phyloP scores from a whole-genome alignment of 2,888 invertebrate species.

The Leptarthrus brevirostris region DNA sequence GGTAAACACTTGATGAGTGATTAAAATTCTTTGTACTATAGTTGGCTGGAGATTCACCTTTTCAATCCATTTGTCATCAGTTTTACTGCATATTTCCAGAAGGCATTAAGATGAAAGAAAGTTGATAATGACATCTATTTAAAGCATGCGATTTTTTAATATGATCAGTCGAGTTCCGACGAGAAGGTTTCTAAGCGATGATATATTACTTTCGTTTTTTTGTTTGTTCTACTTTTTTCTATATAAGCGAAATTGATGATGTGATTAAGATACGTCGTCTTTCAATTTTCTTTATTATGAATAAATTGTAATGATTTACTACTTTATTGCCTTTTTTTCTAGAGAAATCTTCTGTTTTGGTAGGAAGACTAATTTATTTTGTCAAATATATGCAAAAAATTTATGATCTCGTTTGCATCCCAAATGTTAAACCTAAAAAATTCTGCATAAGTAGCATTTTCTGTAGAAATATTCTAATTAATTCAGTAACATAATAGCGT shows the following conservation, averaged over 20 bases:
- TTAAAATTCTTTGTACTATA: conserved; percentile 8
- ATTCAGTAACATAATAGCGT: too few relatives aligned
- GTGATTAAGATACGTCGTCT: background rate
- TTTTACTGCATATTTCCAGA: background rate
- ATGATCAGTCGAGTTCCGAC: background rate
- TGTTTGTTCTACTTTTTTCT: background rate
- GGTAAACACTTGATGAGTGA: conserved; percentile 12
- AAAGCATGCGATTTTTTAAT: conserved; percentile 14
- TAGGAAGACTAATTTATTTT: too few relatives aligned
- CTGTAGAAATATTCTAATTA: too few relatives aligned
- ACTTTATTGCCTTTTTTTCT: too few relatives aligned
- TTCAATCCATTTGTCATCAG: conserved; percentile 10
- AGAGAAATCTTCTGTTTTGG: too few relatives aligned
- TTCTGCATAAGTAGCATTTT: too few relatives aligned
- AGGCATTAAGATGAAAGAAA: conserved; percentile 30
- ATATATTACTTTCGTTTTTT: conserved; percentile 31
- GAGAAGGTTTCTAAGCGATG: conserved; percentile 1
- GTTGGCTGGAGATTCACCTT: conserved; percentile 13
- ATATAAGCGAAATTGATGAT: conserved; percentile 19
- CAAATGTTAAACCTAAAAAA: too few relatives aligned
- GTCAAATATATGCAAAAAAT: too few relatives aligned
- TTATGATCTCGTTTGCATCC: too few relatives aligned
- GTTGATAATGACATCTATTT: conserved; percentile 24
- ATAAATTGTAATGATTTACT: too few relatives aligned
- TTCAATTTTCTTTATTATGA: too few relatives aligned